Evolutionary conservation across 2,113 vertebrate species (phyloP).

Genomic region (Plotosus lineatus): DNA sequence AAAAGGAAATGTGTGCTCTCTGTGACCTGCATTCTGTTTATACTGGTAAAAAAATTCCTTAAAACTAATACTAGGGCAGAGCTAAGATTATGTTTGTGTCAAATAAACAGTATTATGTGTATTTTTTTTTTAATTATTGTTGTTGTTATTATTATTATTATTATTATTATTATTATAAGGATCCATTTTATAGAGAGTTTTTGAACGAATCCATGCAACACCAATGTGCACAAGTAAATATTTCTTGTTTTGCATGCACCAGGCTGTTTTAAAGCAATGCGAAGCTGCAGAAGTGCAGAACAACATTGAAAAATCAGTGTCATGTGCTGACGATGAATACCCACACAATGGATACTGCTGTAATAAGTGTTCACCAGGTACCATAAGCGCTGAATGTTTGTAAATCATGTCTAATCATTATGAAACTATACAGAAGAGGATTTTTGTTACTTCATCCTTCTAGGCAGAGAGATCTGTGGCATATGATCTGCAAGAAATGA

Average conservation of each 20-base stretch:
- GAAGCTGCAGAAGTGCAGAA: not conserved
- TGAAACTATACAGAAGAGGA: not conserved
- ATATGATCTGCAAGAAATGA: not conserved
- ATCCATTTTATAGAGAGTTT: not conserved
- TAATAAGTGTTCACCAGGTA: slow-evolving; percentile 70
- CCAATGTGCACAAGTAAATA: not conserved
- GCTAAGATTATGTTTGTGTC: not conserved
- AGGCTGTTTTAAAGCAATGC: slow-evolving; percentile 23
- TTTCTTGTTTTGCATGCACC: not conserved
- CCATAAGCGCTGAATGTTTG: not conserved
- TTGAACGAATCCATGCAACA: too few relatives aligned
- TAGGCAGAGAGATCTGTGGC: not conserved
- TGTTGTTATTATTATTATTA: too few relatives aligned
- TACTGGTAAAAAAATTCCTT: slow-evolving; percentile 61
- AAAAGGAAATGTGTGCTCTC: slow-evolving; percentile 41
- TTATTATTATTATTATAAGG: too few relatives aligned
- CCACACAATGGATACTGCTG: slow-evolving; percentile 58
- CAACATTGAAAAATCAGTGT: not conserved
- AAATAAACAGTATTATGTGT: not conserved
- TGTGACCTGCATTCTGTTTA: slow-evolving; percentile 30
- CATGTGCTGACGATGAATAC: slow-evolving; percentile 36
- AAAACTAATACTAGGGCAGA: too few relatives aligned
- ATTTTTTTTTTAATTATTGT: not conserved
- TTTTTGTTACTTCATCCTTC: too few relatives aligned
- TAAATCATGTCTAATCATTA: not conserved